phyloP scores from a whole-genome alignment of 2,888 invertebrate genomes.

The Agrochola lota region DNA sequence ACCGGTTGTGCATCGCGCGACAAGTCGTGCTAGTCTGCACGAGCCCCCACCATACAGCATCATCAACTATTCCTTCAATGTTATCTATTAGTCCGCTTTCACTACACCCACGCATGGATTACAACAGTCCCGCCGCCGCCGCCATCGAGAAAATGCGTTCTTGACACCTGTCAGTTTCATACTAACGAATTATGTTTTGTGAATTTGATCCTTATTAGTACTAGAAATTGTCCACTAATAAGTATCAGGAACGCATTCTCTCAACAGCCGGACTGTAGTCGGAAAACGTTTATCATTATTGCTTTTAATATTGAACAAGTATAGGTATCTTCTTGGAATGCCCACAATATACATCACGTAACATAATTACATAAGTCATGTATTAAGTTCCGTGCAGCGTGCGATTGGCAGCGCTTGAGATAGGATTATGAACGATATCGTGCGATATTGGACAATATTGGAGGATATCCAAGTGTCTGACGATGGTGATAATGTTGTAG shows the following conservation, averaged over 20 bases:
- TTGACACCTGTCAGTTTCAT: no score
- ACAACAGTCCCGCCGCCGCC: no score
- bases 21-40: no score
- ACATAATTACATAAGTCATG: constrained; percentile 26
- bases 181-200: no score
- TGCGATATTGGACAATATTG: constrained; percentile 32
- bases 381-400: constrained; percentile 18
- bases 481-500: constrained; percentile 20
- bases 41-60: background rate
- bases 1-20: no score
- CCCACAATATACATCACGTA: constrained; percentile 9
- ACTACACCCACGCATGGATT: no score
- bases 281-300: constrained; percentile 11
- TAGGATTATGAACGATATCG: constrained; percentile 40
- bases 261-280: background rate
- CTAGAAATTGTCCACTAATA: no score
- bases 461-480: constrained; percentile 51
- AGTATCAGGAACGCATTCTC: no score
- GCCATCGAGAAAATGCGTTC: no score
- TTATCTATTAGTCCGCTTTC: background rate
- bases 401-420: constrained; percentile 44
- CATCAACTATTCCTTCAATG: background rate
- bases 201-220: no score
- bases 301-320: background rate
- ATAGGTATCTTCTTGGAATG: background rate